Conservation (phyloP, 1,140 invertebrate genomes). For the Meloidogyne hapla region DNA sequence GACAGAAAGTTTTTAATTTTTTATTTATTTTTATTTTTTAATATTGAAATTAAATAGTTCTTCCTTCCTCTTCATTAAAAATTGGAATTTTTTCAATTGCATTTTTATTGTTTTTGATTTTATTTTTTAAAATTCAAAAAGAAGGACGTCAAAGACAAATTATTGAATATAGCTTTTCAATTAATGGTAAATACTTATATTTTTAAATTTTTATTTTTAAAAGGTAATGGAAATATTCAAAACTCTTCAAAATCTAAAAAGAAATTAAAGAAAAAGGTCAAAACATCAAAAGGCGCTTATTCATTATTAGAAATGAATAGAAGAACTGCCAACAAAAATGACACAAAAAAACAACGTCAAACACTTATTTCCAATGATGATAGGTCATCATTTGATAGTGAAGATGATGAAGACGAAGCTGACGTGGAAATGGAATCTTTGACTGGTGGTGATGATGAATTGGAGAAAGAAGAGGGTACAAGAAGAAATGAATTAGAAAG, state of each 20-base stretch:
- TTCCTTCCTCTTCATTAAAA: background rate
- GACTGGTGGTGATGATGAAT: background rate
- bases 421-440: conserved; percentile 2
- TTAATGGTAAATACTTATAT: background rate
- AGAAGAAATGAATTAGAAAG: background rate
- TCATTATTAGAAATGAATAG: background rate
- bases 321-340: background rate
- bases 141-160: background rate
- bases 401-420: conserved; percentile 1
- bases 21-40: background rate
- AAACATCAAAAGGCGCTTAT: background rate
- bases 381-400: background rate
- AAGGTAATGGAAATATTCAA: background rate
- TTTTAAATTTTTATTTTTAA: background rate
- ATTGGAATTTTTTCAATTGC: background rate
- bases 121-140: conserved; percentile 4
- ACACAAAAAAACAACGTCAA: background rate
- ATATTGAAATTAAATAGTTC: background rate
- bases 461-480: background rate
- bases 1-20: background rate
- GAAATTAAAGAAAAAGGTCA: background rate
- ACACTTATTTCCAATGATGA: background rate
- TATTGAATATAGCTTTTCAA: background rate
- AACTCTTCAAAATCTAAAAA: conserved; percentile 2
- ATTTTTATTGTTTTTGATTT: background rate